Conservation (phyloP, 53 echinoderm and acorn worm species). For the Pentamera pediparva region DNA sequence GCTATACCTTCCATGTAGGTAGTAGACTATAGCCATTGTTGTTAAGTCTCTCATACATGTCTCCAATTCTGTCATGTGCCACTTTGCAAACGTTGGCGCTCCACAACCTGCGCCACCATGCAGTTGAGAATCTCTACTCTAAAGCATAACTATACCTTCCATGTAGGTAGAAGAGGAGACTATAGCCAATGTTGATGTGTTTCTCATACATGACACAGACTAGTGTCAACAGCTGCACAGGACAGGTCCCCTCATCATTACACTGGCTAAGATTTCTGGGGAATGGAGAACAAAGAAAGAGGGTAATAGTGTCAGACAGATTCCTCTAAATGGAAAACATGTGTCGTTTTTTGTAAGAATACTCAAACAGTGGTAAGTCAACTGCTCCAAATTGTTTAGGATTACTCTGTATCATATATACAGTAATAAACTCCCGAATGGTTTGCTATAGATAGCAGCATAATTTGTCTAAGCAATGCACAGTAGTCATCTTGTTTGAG, state of each 20-base stretch:
- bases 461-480: not conserved
- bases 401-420: too few relatives aligned
- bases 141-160: too few relatives aligned
- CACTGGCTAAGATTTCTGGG: slow-evolving; percentile 76
- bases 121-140: not conserved
- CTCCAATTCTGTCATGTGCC: too few relatives aligned
- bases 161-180: slow-evolving; percentile 79
- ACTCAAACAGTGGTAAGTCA: not conserved
- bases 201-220: slow-evolving; percentile 94
- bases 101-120: not conserved
- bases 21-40: too few relatives aligned
- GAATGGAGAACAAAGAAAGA: not conserved
- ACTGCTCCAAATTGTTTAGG: too few relatives aligned
- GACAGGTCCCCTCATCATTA: slow-evolving; percentile 78
- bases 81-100: not conserved
- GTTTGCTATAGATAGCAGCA: too few relatives aligned
- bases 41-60: too few relatives aligned
- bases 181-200: slow-evolving; percentile 81
- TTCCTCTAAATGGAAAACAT: not conserved
- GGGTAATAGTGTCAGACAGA: not conserved
- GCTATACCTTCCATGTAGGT: too few relatives aligned
- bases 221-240: slow-evolving; percentile 82
- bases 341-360: too few relatives aligned
- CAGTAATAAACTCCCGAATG: too few relatives aligned
- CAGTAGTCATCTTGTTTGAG: not conserved